phyloP scores from a whole-genome alignment of 2,797 vertebrate species.

The Delichon dasypus region DNA sequence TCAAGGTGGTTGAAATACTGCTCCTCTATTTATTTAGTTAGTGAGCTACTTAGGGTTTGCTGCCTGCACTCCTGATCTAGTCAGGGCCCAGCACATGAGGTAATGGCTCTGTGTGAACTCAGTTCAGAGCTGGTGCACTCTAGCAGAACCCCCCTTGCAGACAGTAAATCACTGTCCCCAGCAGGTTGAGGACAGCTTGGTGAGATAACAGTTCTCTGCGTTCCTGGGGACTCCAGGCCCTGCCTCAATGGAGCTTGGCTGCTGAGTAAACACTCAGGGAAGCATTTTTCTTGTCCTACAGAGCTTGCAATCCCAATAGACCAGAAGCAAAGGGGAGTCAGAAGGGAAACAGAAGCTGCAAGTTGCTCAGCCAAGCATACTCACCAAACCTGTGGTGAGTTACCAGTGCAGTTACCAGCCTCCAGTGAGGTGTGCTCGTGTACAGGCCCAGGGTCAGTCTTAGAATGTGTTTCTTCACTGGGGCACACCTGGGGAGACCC shows the following conservation, averaged over 20 bases:
- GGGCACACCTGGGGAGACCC: background rate
- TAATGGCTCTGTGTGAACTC: constrained; percentile 7
- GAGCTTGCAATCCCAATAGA: background rate
- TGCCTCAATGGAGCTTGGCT: background rate
- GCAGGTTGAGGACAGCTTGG: constrained; percentile 47
- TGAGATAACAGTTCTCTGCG: background rate
- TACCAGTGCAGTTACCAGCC: background rate
- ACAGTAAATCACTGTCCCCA: constrained; percentile 35
- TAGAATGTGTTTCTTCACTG: background rate
- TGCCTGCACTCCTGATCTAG: background rate
- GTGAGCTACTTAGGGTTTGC: background rate
- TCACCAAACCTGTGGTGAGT: background rate
- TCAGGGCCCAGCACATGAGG: background rate
- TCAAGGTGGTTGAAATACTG: background rate
- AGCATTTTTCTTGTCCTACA: constrained; percentile 22
- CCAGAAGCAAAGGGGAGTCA: background rate
- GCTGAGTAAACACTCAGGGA: constrained; percentile 6
- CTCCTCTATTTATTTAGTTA: background rate
- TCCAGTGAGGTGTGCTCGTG: background rate
- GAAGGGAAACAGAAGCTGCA: constrained; percentile 2
- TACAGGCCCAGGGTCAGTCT: accelerated
- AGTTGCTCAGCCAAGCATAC: background rate
- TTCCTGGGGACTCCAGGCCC: background rate
- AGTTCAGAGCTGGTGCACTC: background rate
- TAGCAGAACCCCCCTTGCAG: constrained; percentile 44